Base-by-base conservation (phyloP, 2,888 invertebrate species). In the Ptychoptera albimana region DNA sequence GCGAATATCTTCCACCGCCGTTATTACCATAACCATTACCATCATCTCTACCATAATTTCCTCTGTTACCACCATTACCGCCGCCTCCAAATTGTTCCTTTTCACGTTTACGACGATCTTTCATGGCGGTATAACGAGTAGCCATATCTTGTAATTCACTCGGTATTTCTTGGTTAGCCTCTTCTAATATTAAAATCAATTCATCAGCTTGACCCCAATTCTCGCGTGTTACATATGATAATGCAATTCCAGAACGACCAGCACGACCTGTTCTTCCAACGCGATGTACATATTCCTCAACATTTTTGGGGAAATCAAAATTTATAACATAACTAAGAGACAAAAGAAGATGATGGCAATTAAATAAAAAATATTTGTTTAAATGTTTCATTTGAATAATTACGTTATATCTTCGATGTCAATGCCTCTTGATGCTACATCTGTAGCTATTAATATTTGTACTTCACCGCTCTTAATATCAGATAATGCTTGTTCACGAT, bases 251-350 rank as follows among this genome's bases (percentile, higher is more conserved):
- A 0, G 74, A 76, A 47, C 76, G 75, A 12, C 94, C 94, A 12
- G 96, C 94, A 46, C 94, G 73, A 0, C 94, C 96, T 0, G 94
- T 96, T 48, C 96, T 74, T 0, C 94, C 94, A n/a, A 96, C 88
- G 48, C 94, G 74, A 60, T 96, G 94, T 1, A 64, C 63, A 65
- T 94, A 96, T 57, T 96, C 94, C 60, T 94, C 94, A 54, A 94
- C 88, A 55, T 92, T 88, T 12, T 82, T 73, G 0, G 94, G 94
- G 57, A 94, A 93, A 63, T 96, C 94, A 54, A 79, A 86, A 63
- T 96, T 96, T 23, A 93, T 68, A 2, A 96, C 91, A 63, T 91
- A 56, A 0, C 63, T 64, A 39, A 2, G 42, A n/a, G 29, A 37
- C 31, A 13, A 35, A 4, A 8, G 36, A 8, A n/a, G n/a, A 23